phyloP scores from a whole-genome alignment of 2,888 invertebrate species.

The Netelia inedita region DNA sequence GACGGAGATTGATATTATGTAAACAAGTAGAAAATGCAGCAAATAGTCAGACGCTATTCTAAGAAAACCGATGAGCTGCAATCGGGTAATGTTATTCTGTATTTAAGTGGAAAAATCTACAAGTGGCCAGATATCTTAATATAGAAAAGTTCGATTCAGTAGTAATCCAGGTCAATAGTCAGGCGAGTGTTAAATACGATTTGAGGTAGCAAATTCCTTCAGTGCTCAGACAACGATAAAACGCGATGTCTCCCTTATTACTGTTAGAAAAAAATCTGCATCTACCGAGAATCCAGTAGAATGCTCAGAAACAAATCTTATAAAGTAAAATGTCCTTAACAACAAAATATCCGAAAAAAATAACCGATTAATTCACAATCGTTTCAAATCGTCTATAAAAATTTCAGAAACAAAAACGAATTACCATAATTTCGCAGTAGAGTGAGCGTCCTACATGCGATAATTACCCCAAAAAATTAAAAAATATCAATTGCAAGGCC shows the following conservation, averaged over 20 bases:
- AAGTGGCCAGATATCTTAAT: not conserved
- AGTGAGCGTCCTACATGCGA: too few relatives aligned
- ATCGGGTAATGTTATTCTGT: not conserved
- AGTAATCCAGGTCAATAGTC: not conserved
- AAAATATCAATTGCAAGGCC: too few relatives aligned
- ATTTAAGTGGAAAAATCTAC: not conserved
- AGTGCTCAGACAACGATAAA: constrained; percentile 36
- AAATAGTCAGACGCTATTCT: not conserved
- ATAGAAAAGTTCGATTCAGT: not conserved
- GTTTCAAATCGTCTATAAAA: too few relatives aligned
- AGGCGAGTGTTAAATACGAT: not conserved
- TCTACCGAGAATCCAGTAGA: too few relatives aligned
- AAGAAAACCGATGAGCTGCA: not conserved
- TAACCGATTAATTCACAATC: too few relatives aligned
- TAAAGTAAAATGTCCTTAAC: too few relatives aligned
- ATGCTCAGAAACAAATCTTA: too few relatives aligned
- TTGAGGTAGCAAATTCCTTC: constrained; percentile 26
- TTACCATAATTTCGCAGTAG: too few relatives aligned
- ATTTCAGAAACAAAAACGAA: too few relatives aligned
- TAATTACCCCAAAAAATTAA: too few relatives aligned
- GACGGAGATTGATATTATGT: not conserved
- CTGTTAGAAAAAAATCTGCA: too few relatives aligned
- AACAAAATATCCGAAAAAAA: too few relatives aligned
- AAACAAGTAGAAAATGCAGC: not conserved
- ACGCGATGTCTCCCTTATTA: not conserved